These are phyloP conservation scores for Microchirus variegatus DNA, from an alignment of 2,797 vertebrate species.

Conservation along the genomic window DNA sequence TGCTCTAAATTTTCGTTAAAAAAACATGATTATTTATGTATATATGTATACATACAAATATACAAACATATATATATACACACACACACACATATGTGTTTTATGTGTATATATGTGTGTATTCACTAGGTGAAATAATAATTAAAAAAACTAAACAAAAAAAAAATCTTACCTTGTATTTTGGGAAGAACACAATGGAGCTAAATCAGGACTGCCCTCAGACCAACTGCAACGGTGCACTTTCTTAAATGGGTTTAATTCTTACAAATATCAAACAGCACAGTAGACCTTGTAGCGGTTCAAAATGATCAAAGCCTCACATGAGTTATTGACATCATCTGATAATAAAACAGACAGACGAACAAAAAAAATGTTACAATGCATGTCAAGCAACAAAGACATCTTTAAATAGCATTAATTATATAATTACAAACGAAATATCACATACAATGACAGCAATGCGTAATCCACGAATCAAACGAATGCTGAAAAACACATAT, in stretches of 20 bases:
- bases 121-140: too few relatives aligned
- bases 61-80: too few relatives aligned
- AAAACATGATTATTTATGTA: too few relatives aligned
- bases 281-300: slow-evolving; percentile 77
- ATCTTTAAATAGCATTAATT: slow-evolving; percentile 84
- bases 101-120: too few relatives aligned
- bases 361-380: slow-evolving; percentile 81
- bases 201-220: slow-evolving; percentile 4
- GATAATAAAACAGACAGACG: slow-evolving; percentile 72
- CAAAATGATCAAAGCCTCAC: slow-evolving; percentile 81
- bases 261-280: slow-evolving; percentile 79
- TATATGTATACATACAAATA: too few relatives aligned
- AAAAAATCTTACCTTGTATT: not conserved
- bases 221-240: slow-evolving; percentile 36
- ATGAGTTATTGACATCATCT: slow-evolving; percentile 81
- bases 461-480: slow-evolving; percentile 80
- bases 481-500: slow-evolving; percentile 84
- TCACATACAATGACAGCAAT: slow-evolving; percentile 82
- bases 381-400: slow-evolving; percentile 80
- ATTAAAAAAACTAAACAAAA: too few relatives aligned
- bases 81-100: too few relatives aligned
- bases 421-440: slow-evolving; percentile 84
- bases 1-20: too few relatives aligned
- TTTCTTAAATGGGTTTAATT: slow-evolving; percentile 75
- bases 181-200: not conserved